Evolutionary conservation across 2,113 vertebrate species (phyloP).

Genomic region (Sitta europaea): DNA sequence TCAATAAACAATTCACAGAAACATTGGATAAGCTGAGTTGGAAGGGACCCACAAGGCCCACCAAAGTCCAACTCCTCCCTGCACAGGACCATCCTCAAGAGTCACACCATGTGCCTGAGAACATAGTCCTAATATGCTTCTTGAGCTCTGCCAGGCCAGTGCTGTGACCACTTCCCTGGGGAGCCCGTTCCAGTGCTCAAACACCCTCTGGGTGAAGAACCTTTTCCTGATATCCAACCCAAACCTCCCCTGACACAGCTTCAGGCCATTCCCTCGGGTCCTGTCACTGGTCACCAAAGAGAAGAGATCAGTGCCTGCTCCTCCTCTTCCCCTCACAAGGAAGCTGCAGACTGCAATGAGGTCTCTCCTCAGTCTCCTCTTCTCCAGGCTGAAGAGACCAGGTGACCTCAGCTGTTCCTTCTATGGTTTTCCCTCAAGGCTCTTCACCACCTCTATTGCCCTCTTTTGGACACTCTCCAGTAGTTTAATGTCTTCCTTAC

Average conservation of each 20-base stretch:
- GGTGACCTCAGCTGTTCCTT: neutral
- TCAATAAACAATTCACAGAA: neutral
- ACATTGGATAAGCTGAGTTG: neutral
- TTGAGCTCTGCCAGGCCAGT: neutral
- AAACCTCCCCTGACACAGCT: neutral
- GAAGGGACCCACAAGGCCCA: accelerated
- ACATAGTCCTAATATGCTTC: neutral
- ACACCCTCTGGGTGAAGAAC: neutral
- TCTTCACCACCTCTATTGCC: accelerated
- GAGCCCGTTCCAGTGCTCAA: neutral
- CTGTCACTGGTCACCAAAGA: neutral
- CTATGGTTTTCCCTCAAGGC: accelerated
- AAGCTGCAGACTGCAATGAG: neutral
- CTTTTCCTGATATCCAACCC: neutral
- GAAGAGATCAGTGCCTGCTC: neutral
- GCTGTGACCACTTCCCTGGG: neutral
- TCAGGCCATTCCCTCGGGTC: accelerated
- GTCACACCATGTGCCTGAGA: neutral
- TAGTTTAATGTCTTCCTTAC: accelerated
- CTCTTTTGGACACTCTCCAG: neutral
- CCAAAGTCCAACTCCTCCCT: neutral
- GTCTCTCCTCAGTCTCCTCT: neutral
- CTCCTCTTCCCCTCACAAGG: neutral
- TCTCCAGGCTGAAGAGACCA: neutral
- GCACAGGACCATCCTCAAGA: neutral